Conservation (phyloP, 2,797 vertebrate species). For the Kryptolebias ocellatus region DNA sequence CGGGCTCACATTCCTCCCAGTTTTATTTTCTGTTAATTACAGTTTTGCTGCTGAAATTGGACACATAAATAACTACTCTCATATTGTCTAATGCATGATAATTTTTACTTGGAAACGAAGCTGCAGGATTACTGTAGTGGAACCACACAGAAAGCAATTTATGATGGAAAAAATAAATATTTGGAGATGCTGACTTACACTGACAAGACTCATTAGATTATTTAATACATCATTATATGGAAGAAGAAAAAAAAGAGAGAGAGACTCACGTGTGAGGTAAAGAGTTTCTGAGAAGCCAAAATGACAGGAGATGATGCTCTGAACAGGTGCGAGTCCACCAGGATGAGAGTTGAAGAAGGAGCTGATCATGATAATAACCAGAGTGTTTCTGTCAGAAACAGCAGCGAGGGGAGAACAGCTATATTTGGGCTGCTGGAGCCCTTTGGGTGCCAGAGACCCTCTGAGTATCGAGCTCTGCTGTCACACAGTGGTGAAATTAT, state of each 20-base stretch:
- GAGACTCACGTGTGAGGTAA: conserved; percentile 57
- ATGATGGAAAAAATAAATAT: conserved; percentile 5
- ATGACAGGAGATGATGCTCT: conserved; percentile 27
- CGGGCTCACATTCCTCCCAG: not conserved
- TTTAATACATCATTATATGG: conserved; percentile 10
- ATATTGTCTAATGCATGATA: conserved; percentile 12
- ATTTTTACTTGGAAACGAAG: conserved; percentile 8
- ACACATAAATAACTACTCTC: conserved; percentile 11
- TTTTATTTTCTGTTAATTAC: not conserved
- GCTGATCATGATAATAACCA: conserved; percentile 53
- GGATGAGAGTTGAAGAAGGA: conserved; percentile 56
- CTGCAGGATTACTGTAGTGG: conserved; percentile 11
- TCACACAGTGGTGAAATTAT: conserved; percentile 67
- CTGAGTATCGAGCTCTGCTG: conserved; percentile 65
- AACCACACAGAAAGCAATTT: conserved; percentile 12
- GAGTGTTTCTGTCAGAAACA: conserved; percentile 47
- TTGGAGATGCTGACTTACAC: not conserved
- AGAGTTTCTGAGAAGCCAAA: conserved; percentile 34
- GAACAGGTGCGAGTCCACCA: conserved; percentile 56
- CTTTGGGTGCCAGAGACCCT: conserved; percentile 42
- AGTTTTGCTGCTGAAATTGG: conserved; percentile 15
- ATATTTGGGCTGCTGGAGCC: conserved; percentile 45
- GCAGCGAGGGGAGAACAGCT: conserved; percentile 30
- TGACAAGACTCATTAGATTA: conserved; percentile 13
- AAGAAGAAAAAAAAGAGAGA: conserved; percentile 17